Base-by-base conservation (phyloP, 2,797 vertebrate genomes). In the Selene dorsalis region DNA sequence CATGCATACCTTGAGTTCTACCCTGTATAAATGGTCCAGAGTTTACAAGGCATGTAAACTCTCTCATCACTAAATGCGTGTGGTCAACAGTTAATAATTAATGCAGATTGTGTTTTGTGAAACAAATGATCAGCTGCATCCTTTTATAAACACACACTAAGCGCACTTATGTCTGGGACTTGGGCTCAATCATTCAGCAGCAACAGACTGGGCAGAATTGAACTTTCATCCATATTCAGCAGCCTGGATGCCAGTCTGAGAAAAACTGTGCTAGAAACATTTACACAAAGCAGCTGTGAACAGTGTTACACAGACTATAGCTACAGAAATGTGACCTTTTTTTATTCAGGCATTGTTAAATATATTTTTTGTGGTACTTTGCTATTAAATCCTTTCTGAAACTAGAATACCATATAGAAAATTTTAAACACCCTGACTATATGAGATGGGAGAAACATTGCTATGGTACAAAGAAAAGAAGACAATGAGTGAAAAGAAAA, bases 101-200 rank as follows among this genome's bases (percentile, higher is more conserved):
- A 47, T 53, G 55, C 48, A 61, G 60, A 47, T 22, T 22, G 16
- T 8, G 0, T 48, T 7, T 8, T 9, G 11, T 55, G 35, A 20
- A 62, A 64, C 67, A 75, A 67, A 62, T 9, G 10, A 75, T 75
- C 55, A 38, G 47, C 59, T 73, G 69, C 69, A 47, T 56, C 57
- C 35, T 56, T 66, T 65, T 18, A 50, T 6, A 32, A 63, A 69
- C 56, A 68, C 56, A 0, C 3, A 77, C 32, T 35, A 5, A 60
- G 64, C 60, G 0, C 3, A 77, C 26, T 35, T 6, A 47, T 47
- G 22, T 43, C 41, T 35, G 0, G 1, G 58, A 32, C 45, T 47
- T 61, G 32, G 60, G 79, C 10, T 43, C 18, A 3, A 1, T 18
- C 16, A 5, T 48, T 35, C n/a, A 60, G 59, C 32, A n/a, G 26